phyloP scores from a whole-genome alignment of 2,888 invertebrate species.

The Tryphoninae sp. region DNA sequence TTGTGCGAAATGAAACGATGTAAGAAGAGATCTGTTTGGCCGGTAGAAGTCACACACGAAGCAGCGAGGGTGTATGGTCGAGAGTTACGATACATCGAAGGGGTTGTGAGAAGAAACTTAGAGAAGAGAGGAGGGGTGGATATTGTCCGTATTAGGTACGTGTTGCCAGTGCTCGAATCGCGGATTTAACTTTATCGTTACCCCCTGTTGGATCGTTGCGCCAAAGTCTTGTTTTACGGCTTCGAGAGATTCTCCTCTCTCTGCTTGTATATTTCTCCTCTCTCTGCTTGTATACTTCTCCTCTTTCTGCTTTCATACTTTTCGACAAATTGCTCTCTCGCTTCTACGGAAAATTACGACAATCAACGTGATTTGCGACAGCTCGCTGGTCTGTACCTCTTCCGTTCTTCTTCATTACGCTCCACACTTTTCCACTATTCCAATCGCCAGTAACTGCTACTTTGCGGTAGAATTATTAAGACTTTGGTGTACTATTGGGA shows the following conservation, averaged over 20 bases:
- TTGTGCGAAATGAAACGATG: slow-evolving; percentile 32
- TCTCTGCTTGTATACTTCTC: slow-evolving; percentile 12
- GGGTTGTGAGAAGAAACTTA: slow-evolving; percentile 4
- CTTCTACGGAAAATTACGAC: slow-evolving; percentile 50
- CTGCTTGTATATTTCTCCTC: slow-evolving; percentile 16
- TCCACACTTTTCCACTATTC: not conserved
- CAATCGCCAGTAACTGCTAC: not conserved
- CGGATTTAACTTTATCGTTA: slow-evolving; percentile 68
- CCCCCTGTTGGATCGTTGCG: slow-evolving; percentile 52
- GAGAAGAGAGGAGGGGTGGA: slow-evolving; percentile 15
- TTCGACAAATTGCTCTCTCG: slow-evolving; percentile 38
- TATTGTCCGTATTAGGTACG: slow-evolving; percentile 48
- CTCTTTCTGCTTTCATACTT: not conserved
- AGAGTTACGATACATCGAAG: not conserved
- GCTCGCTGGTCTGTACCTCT: slow-evolving; percentile 1
- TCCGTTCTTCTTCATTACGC: not conserved
- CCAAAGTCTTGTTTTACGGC: slow-evolving; percentile 65
- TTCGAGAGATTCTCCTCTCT: slow-evolving; percentile 15
- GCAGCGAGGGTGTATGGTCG: not conserved
- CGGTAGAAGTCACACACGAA: not conserved
- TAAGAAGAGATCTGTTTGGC: slow-evolving; percentile 21
- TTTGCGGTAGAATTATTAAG: not conserved
- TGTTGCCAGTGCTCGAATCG: slow-evolving; percentile 54
- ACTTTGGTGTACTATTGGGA: not conserved
- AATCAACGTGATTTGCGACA: slow-evolving; percentile 51